Base-by-base conservation (phyloP, 1,140 invertebrate genomes). In the Hypsibius dujardini region DNA sequence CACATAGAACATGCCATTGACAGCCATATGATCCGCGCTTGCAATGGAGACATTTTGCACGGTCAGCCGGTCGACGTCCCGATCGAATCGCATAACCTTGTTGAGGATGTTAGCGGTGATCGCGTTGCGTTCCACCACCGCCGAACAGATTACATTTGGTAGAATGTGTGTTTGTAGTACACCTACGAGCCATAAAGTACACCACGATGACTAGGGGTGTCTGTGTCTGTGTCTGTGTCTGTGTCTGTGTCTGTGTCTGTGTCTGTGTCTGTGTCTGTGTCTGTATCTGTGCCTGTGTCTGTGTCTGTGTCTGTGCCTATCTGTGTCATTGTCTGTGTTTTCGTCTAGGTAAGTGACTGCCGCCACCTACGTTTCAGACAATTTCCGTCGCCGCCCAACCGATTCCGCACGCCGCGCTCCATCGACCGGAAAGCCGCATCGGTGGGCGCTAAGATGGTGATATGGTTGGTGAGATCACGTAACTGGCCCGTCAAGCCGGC, bases 131-230 rank as follows among this genome's bases (percentile, higher is more conserved):
- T 67, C 62, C 7, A 86, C 82, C 1, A 83, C 81, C 2, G 81
- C 74, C 1, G 85, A 83, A 75, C 86, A 88, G 75, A 87, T 83
- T 14, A 85, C 85, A 73, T 86, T 83, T 47, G 85, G 82, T 15
- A 87, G 77, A 47, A 88, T 78, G 73, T 87, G 86, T 74, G 85
- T 82, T 74, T 84, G 81, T 7, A 87, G 75, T 72, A 87, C 82
- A 72, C 82, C 84, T 86, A 47, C 1, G 46, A 28, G 28, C 28
- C 28, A 28, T 28, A 28, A 28, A 28, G 28, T 28, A 28, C 28
- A 28, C 28, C 28, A 28, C 0, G 28, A 28, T 28, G 28, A 28
- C 28, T 28, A 28, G 28, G 28, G 28, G 28, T 28, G 28, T 28
- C 28, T 28, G 28, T 28, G 28, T 28, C 28, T 28, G 28, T 28